Base-by-base conservation (phyloP, 2,797 vertebrate species). In the Chloroceryle amazona region DNA sequence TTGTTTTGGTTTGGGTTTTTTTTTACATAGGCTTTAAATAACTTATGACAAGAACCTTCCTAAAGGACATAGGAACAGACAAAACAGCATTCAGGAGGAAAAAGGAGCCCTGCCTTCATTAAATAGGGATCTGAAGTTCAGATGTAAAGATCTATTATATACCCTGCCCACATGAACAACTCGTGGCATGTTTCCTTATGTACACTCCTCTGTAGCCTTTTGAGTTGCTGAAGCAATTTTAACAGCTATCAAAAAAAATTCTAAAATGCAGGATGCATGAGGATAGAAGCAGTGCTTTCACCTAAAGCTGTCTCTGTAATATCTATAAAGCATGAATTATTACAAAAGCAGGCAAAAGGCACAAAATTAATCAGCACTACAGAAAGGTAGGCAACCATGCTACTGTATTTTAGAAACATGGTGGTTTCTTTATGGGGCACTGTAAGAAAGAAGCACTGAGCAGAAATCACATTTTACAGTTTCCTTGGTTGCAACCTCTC, bases 341-440 rank as follows among this genome's bases (percentile, higher is more conserved):
- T 89, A 93, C 96, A 93, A 95, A 95, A 97, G 96, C 96, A 93
- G 96, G 94, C 94, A 78, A 97, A 98, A 98, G 98, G 97, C 97
- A 97, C 97, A 81, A 95, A 94, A 92, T 97, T 11, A 95, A 65
- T 44, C 57, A 6, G 89, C 89, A 91, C 94, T 87, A 92, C 58
- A 81, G 51, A 82, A 66, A 89, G 87, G 87, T 61, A 88, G 91
- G 96, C 91, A 71, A 68, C 97, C 97, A 79, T 79, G 93, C 97
- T 95, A 70, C 72, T 65, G 66, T n/a, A 9, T 33, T 87, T 75
- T 67, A 86, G 94, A 93, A 97, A 86, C 86, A 44, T 7, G n/a
- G 67, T 37, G 85, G 85, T 74, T 81, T 46, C n/a, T 5, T 94
- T 26, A 78, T 3, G 4, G 96, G 90, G 78, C 67, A 67, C 80